A percentile compares a stretch with the other conserved stretches of the same genome.
phyloP scores from a whole-genome alignment of 2,797 vertebrate species.

The Zenarchopterus dispar region DNA sequence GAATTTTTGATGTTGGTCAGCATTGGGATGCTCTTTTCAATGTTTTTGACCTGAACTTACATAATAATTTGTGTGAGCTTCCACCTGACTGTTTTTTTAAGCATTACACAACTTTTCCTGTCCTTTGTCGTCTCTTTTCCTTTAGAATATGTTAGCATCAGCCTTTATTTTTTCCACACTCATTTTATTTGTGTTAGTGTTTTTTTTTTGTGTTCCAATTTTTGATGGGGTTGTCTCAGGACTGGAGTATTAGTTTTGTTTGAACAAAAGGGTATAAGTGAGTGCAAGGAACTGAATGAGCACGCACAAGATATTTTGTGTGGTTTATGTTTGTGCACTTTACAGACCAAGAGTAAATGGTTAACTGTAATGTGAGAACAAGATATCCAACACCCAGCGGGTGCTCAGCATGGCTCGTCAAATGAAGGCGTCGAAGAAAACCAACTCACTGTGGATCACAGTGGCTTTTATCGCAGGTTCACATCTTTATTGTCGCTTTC shows the following conservation, averaged over 20 bases:
- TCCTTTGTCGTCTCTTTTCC: too few species aligned
- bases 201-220: not conserved
- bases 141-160: too few species aligned
- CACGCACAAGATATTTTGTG: constrained; percentile 8
- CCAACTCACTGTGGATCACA: not conserved
- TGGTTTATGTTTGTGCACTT: constrained; percentile 56
- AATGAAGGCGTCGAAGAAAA: constrained; percentile 24
- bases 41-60: too few species aligned
- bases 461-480: constrained; percentile 2
- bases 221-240: not conserved
- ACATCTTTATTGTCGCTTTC: not conserved
- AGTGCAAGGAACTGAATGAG: constrained; percentile 15
- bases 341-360: constrained; percentile 70
- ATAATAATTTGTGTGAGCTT: too few species aligned
- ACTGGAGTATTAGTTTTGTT: constrained; percentile 7
- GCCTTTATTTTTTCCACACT: too few species aligned
- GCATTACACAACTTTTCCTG: too few species aligned
- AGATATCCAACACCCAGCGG: constrained; percentile 52
- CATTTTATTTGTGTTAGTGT: too few species aligned
- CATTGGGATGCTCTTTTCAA: too few species aligned
- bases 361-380: constrained; percentile 57
- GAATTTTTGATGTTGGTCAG: not conserved
- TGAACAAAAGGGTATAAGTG: constrained; percentile 8
- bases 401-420: constrained; percentile 41
- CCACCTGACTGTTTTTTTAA: too few species aligned